phyloP scores from a whole-genome alignment of 2,888 invertebrate genomes.

The Tetropium fuscum region DNA sequence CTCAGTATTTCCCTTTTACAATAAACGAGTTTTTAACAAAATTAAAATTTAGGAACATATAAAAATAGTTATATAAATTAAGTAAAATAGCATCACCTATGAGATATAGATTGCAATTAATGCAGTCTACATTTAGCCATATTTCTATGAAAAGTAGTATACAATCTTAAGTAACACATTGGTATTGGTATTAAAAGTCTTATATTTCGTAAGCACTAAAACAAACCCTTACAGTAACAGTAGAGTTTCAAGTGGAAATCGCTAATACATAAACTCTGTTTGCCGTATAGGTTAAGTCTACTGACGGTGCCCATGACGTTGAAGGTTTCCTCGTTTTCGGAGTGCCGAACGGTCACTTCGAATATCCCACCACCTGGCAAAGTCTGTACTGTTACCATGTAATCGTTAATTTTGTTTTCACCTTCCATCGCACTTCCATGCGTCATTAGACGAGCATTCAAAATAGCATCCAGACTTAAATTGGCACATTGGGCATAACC shows the following conservation, averaged over 20 bases:
- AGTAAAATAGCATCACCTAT: neutral
- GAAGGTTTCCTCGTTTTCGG: constrained; percentile 58
- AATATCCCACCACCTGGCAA: constrained; percentile 79
- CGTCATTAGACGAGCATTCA: constrained; percentile 76
- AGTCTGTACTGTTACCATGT: constrained; percentile 74
- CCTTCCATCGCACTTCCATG: constrained; percentile 61
- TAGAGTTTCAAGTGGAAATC: constrained; percentile 82
- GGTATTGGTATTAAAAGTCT: neutral
- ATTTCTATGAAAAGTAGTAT: neutral
- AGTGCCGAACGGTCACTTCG: constrained; percentile 79
- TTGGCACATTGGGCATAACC: constrained; percentile 75
- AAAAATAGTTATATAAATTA: constrained; percentile 13
- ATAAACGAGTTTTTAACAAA: too few species aligned
- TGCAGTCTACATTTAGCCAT: neutral
- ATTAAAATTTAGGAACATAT: too few species aligned
- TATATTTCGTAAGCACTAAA: constrained; percentile 11
- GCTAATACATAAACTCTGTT: constrained; percentile 82
- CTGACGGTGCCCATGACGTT: constrained; percentile 79
- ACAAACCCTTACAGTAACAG: constrained; percentile 74
- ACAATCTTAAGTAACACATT: constrained; percentile 10
- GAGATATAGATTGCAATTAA: too few species aligned
- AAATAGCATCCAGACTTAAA: constrained; percentile 72
- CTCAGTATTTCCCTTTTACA: too few species aligned
- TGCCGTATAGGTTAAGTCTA: constrained; percentile 83
- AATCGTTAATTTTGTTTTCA: constrained; percentile 67